These are phyloP conservation scores for Pituophis catenifer DNA, from an alignment of 2,113 vertebrate genomes.

Conservation along the genomic window DNA sequence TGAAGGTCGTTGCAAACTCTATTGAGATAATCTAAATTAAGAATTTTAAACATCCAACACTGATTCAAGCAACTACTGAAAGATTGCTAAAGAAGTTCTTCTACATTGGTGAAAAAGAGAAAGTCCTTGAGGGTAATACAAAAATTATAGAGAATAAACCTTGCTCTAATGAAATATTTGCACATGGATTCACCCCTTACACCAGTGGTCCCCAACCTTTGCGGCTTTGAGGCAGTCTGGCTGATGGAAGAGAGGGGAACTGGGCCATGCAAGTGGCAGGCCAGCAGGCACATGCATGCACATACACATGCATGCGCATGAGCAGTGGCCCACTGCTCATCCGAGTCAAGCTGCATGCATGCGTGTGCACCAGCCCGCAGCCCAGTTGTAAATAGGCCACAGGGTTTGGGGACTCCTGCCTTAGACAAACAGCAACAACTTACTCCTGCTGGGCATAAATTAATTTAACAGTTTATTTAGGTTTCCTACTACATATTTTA, in stretches of 20 bases:
- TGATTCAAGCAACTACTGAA: neutral
- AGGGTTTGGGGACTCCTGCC: neutral
- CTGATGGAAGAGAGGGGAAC: neutral
- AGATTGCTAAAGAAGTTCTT: neutral
- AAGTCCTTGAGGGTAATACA: neutral
- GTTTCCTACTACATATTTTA: neutral
- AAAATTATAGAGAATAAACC: neutral
- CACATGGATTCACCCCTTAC: neutral
- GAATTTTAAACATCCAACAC: neutral
- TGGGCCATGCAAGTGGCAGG: neutral
- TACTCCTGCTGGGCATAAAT: neutral
- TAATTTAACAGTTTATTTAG: slow-evolving; percentile 6
- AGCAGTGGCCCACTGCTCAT: too few species aligned
- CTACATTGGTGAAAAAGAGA: neutral
- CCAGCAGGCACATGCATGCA: too few species aligned
- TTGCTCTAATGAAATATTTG: neutral
- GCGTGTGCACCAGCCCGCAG: too few species aligned
- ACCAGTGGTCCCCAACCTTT: neutral
- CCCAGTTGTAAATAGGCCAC: too few species aligned
- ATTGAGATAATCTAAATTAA: neutral
- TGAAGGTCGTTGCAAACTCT: neutral
- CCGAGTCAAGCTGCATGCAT: too few species aligned
- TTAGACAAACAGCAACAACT: slow-evolving; percentile 3
- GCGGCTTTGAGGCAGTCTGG: neutral
- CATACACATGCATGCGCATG: too few species aligned